A percentile compares a stretch with the other conserved stretches of the same genome.
Evolutionary conservation across 2,888 invertebrate species (phyloP).

Genomic region (Lordiphosa andalusiaca): DNA sequence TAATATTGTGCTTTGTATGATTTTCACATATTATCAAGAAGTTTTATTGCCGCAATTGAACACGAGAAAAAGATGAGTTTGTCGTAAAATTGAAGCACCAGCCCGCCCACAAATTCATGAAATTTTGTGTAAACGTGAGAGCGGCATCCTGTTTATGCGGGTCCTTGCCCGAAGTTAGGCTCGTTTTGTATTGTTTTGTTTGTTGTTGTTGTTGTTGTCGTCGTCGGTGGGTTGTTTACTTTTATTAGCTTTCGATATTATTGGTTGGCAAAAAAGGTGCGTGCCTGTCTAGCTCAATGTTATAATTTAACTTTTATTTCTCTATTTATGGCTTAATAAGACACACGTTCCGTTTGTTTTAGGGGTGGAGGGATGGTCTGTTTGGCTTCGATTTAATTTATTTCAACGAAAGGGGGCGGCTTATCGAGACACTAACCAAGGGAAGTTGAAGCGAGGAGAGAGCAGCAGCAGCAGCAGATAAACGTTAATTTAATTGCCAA

Average conservation of each 20-base stretch:
- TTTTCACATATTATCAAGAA: slow-evolving; percentile 74
- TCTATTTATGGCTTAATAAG: slow-evolving; percentile 70
- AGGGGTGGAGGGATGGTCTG: slow-evolving; percentile 15
- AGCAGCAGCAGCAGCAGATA: slow-evolving; percentile 28
- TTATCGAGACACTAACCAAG: slow-evolving; percentile 22
- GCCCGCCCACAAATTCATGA: slow-evolving; percentile 49
- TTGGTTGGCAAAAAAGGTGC: slow-evolving; percentile 58
- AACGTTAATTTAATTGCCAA: slow-evolving; percentile 51
- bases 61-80: slow-evolving; percentile 46
- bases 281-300: slow-evolving; percentile 38
- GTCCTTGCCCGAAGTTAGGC: slow-evolving; percentile 13
- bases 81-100: slow-evolving; percentile 65
- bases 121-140: slow-evolving; percentile 46
- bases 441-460: too few species aligned
- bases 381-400: slow-evolving; percentile 46
- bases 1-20: slow-evolving; percentile 75
- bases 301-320: slow-evolving; percentile 71
- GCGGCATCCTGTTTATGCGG: slow-evolving; percentile 46
- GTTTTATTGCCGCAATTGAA: slow-evolving; percentile 74
- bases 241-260: slow-evolving; percentile 68
- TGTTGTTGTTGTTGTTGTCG: slow-evolving; percentile 35
- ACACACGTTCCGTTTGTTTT: slow-evolving; percentile 29
- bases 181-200: too few species aligned
- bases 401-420: too few species aligned
- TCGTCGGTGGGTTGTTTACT: slow-evolving; percentile 60